These are phyloP conservation scores for Glyphotaelius pellucidus DNA, from an alignment of 2,888 invertebrate species.

Conservation along the genomic window DNA sequence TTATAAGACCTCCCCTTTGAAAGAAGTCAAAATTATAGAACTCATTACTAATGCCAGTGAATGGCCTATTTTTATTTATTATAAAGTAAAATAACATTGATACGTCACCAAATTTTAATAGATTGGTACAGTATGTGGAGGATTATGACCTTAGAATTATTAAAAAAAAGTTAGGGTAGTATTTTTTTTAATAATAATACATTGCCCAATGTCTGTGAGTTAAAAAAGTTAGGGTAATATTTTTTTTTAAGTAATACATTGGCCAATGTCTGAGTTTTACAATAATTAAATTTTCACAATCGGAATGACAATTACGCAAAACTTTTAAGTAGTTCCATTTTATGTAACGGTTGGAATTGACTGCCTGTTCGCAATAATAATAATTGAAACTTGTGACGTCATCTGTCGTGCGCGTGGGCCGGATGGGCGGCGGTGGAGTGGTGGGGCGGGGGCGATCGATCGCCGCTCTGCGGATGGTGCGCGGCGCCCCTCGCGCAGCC, in stretches of 20 bases:
- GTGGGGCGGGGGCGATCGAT: constrained; percentile 65
- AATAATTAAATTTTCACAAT: neutral
- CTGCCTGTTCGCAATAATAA: constrained; percentile 25
- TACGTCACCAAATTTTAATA: too few species aligned
- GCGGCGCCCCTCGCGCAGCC: constrained; percentile 69
- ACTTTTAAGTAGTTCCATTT: constrained; percentile 8
- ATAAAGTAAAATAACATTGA: neutral
- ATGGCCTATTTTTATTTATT: neutral
- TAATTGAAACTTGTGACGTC: constrained; percentile 30
- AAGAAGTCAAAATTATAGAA: too few species aligned
- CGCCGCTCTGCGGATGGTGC: constrained; percentile 68
- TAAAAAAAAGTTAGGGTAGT: neutral
- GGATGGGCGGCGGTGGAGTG: constrained; percentile 3
- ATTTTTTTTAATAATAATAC: neutral
- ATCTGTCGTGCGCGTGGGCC: constrained; percentile 14
- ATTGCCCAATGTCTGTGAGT: too few species aligned
- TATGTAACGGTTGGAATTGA: constrained; percentile 42
- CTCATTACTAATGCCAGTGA: neutral
- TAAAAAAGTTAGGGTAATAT: neutral
- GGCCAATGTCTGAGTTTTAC: too few species aligned
- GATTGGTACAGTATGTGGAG: too few species aligned
- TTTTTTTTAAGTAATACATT: neutral
- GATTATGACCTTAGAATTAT: too few species aligned
- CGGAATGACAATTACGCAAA: neutral
- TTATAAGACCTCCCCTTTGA: too few species aligned